These are phyloP conservation scores for Ptyas mucosa DNA, from an alignment of 2,113 vertebrate species.

Conservation along the genomic window DNA sequence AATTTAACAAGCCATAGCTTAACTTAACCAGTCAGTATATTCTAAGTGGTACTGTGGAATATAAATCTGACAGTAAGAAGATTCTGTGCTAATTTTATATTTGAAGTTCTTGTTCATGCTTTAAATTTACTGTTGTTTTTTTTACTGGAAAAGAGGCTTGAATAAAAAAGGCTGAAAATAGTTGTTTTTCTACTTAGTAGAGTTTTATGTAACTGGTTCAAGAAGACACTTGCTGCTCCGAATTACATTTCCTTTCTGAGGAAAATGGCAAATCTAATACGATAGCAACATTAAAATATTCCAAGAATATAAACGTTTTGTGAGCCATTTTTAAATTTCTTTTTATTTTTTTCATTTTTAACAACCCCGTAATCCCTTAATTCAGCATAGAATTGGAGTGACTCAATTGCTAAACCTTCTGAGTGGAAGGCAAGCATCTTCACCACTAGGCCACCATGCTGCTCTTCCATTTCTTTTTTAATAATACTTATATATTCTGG, in stretches of 20 bases:
- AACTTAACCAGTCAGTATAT: not conserved
- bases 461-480: not conserved
- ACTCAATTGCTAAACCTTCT: not conserved
- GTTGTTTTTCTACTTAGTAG: not conserved
- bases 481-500: not conserved
- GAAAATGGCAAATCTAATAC: not conserved
- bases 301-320: not conserved
- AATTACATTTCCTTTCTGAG: not conserved
- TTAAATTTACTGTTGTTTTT: not conserved
- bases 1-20: not conserved
- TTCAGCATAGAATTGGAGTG: not conserved
- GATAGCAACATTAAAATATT: not conserved
- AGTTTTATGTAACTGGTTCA: not conserved
- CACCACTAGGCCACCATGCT: not conserved
- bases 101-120: not conserved
- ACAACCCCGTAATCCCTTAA: not conserved
- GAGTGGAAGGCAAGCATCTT: not conserved
- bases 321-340: not conserved
- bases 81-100: not conserved
- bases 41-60: not conserved
- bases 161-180: not conserved
- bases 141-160: not conserved
- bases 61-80: not conserved
- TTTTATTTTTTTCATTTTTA: not conserved
- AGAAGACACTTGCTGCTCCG: not conserved